phyloP scores from a whole-genome alignment of 2,113 vertebrate species.

The Pelvicachromis taeniatus region DNA sequence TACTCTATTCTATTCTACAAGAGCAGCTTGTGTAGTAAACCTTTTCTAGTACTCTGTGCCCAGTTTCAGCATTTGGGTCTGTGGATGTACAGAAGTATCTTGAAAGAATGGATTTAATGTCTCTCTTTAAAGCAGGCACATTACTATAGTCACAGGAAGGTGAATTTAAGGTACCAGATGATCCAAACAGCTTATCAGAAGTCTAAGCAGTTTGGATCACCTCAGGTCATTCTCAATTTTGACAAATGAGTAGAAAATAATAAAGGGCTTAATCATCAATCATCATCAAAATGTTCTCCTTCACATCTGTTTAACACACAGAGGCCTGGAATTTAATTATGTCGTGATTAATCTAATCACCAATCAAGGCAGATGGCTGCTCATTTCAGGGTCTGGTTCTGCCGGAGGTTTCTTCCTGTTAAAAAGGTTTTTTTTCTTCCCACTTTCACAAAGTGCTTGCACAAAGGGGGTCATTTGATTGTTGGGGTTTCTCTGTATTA shows the following conservation, averaged over 20 bases:
- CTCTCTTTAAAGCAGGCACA: background rate
- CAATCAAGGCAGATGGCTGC: background rate
- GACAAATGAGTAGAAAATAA: background rate
- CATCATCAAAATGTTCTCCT: background rate
- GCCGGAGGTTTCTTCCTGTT: background rate
- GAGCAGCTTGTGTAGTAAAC: background rate
- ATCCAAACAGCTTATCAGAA: background rate
- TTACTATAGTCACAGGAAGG: background rate
- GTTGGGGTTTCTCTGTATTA: background rate
- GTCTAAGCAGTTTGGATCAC: background rate
- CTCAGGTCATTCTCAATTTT: background rate
- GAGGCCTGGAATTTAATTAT: background rate
- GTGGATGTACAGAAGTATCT: background rate
- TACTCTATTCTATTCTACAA: background rate
- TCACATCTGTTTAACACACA: background rate
- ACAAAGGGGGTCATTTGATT: background rate
- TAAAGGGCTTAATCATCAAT: too few relatives aligned
- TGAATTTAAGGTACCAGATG: accelerated
- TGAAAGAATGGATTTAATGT: background rate
- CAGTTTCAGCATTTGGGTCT: background rate
- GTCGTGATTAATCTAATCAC: background rate
- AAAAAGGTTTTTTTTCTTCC: background rate
- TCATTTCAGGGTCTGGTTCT: background rate
- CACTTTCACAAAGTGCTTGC: background rate
- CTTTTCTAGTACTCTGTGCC: background rate